A percentile compares a stretch with the other conserved stretches of the same genome.
Evolutionary conservation across 2,888 invertebrate genomes (phyloP).

Genomic region (Drosophila lutescens): DNA sequence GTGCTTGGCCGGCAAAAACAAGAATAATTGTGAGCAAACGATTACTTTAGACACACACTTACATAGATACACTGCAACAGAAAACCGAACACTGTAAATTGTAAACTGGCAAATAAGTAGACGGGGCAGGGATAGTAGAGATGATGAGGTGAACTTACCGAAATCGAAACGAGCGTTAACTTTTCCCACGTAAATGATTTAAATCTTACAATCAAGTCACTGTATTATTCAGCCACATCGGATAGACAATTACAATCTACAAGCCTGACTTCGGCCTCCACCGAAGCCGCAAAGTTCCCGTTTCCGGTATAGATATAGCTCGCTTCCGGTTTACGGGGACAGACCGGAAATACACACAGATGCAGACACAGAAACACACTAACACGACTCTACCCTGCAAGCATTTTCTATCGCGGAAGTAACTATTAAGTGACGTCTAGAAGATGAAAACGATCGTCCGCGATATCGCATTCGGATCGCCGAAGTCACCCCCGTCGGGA

Average conservation of each 20-base stretch:
- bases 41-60: conserved; percentile 61
- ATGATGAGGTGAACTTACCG: conserved; percentile 7
- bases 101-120: conserved; percentile 62
- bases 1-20: conserved; percentile 29
- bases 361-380: conserved; percentile 18
- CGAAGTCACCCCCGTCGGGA: no score
- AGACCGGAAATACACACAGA: conserved; percentile 12
- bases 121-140: conserved; percentile 19
- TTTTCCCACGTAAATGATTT: conserved; percentile 75
- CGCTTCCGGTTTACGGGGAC: conserved; percentile 13
- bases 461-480: no score
- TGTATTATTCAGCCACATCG: conserved; percentile 56
- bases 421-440: no score
- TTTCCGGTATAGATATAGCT: not conserved
- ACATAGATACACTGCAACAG: conserved; percentile 21
- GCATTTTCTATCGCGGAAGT: no score
- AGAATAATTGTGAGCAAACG: conserved; percentile 59
- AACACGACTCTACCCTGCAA: conserved; percentile 36
- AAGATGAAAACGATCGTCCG: no score
- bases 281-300: conserved; percentile 25
- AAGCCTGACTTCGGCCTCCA: conserved; percentile 37
- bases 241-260: conserved; percentile 39
- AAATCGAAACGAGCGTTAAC: conserved; percentile 71
- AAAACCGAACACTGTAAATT: conserved; percentile 62
- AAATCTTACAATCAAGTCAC: conserved; percentile 38